Conservation (phyloP, 37 sponge, comb jelly and placozoan species). For the Petrosia ficiformis region DNA sequence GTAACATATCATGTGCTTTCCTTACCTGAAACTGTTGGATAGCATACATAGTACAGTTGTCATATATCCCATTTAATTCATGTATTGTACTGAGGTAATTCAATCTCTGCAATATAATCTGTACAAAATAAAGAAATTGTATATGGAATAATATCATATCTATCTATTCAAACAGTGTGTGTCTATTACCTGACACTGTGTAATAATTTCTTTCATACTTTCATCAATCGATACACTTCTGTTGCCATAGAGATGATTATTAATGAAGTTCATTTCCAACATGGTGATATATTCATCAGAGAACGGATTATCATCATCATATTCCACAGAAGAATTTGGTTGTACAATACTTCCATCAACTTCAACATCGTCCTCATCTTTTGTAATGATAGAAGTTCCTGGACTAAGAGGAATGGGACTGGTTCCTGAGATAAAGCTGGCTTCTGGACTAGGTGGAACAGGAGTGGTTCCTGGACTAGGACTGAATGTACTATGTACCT, state of each 20-base stretch:
- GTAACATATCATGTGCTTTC: background rate
- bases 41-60: conserved; percentile 29
- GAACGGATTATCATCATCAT: too few species aligned
- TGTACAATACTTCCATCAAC: background rate
- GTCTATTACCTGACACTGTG: conserved; percentile 36
- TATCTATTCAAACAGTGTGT: background rate
- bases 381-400: background rate
- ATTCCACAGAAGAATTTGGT: background rate
- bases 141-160: background rate
- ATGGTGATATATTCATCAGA: background rate
- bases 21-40: conserved; percentile 60
- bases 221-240: background rate
- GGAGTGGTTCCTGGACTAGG: too few species aligned
- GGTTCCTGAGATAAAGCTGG: too few species aligned
- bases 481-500: too few species aligned
- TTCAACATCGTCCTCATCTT: background rate
- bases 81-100: conserved; percentile 46
- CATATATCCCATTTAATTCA: conserved; percentile 41
- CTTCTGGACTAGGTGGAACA: too few species aligned
- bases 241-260: conserved; percentile 24
- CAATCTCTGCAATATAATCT: conserved; percentile 63
- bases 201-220: conserved; percentile 2
- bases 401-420: too few species aligned
- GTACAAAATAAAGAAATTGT: too few species aligned
- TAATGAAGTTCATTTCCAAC: conserved; percentile 38